Evolutionary conservation across 1,140 invertebrate genomes (phyloP).

Genomic region (Zophobas atratus): DNA sequence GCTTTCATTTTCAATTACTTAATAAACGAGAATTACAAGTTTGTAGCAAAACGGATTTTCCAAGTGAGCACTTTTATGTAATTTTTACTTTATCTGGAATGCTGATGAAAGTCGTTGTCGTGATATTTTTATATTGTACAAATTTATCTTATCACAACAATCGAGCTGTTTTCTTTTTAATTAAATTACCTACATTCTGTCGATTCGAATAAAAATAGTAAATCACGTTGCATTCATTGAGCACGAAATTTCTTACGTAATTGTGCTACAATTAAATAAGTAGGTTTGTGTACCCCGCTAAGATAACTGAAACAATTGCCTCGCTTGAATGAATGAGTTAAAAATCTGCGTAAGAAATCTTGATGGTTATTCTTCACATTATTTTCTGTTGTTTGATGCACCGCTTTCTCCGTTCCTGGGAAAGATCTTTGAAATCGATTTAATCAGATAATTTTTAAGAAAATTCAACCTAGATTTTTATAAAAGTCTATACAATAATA

Average conservation of each 20-base stretch:
- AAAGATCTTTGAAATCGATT: constrained; percentile 15
- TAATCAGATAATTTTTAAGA: constrained; percentile 8
- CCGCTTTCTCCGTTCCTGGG: constrained; percentile 15
- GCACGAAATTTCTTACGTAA: constrained; percentile 13
- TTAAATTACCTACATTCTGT: no score
- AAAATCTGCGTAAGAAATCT: constrained; percentile 12
- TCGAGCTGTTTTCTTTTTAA: no score
- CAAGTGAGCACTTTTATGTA: constrained; percentile 14
- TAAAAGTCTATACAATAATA: no score
- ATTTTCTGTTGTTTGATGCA: neutral
- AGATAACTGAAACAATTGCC: constrained; percentile 15
- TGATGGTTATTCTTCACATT: constrained; percentile 7
- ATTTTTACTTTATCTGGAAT: constrained; percentile 32
- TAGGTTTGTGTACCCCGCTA: constrained; percentile 20
- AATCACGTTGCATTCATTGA: neutral
- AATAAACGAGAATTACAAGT: constrained; percentile 22
- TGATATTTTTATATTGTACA: neutral
- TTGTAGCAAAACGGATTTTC: constrained; percentile 18
- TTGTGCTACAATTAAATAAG: constrained; percentile 21
- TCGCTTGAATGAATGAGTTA: neutral
- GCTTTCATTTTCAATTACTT: constrained; percentile 2
- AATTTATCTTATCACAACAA: constrained; percentile 25
- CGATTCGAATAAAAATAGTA: no score
- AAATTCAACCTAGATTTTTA: neutral
- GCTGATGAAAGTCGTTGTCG: constrained; percentile 32